A percentile compares a stretch with the other conserved stretches of the same genome.
Conservation (phyloP, 2,113 vertebrate species). For the Eclectus roratus region DNA sequence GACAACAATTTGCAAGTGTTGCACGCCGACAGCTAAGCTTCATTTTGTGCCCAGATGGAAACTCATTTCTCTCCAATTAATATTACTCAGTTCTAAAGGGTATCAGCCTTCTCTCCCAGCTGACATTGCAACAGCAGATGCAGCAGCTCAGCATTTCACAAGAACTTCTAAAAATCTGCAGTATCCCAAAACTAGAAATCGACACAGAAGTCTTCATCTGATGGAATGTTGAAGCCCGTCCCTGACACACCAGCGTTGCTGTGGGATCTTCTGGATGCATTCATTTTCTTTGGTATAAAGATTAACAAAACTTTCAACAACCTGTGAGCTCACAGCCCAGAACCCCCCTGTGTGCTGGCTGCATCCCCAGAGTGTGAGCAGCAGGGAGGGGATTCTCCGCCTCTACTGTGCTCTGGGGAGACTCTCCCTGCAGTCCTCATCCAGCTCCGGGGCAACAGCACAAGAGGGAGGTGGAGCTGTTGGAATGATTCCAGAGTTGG, state of each 20-base stretch:
- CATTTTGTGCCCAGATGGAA: background rate
- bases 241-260: background rate
- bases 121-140: background rate
- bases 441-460: background rate
- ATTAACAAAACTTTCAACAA: background rate
- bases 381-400: background rate
- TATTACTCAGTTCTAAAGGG: background rate
- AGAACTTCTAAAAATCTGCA: background rate
- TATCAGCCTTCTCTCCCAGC: background rate
- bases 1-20: background rate
- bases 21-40: background rate
- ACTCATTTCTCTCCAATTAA: background rate
- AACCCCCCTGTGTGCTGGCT: background rate
- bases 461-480: background rate
- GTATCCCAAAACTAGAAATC: background rate
- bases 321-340: background rate
- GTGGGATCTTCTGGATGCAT: background rate
- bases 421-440: background rate
- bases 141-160: background rate
- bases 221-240: background rate
- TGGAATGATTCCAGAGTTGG: background rate
- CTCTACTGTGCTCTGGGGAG: background rate
- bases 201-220: background rate
- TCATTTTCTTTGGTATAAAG: background rate
- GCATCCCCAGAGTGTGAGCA: background rate